Base-by-base conservation (phyloP, 2,888 invertebrate genomes). In the Phaonia tiefii region DNA sequence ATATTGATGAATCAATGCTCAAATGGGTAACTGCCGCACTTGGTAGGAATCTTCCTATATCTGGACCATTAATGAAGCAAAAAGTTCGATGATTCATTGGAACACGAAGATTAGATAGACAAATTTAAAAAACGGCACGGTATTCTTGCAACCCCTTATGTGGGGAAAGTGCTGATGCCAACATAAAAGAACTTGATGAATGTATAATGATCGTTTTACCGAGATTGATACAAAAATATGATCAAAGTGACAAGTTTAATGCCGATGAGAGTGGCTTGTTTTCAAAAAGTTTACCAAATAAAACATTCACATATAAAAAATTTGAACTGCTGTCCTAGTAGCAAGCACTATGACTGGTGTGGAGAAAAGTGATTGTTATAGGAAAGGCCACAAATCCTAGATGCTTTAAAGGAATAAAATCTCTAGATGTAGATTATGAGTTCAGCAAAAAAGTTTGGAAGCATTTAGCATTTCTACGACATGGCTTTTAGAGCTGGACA, bases 381-480 rank as follows among this genome's bases (percentile, higher is more conserved):
- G 63, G 65, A 71, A 63, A 58, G 56, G 26, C 15, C 22, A 71
- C 65, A 58, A 72, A 66, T 37, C 69, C 49, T 13, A 39, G 69
- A 51, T 69, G 78, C 49, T 67, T 67, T 54, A 60, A 69, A 51
- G 51, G 63, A 54, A 22, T 54, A 54, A 67, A 42, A 49, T 63
- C 49, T 22, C 42, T 73, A 51, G 31, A 39, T 42, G 63, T 69
- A 10, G 56, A 56, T 66, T 58, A 77, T 51, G 44, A 56, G 37
- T 44, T 26, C 25, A 72, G 72, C 84, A 86, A 58, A 25, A 80
- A 75, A 60, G 70, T 72, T 15, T 75, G 75, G 75, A 54, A 66
- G 66, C 75, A 46, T 31, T 65, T 31, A 49, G 42, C 56, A 58
- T 71, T 75, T 80, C 67, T 74, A 51, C 37, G 49, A 67, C 56